These are phyloP conservation scores for Antheraea pernyi DNA, from an alignment of 1,140 invertebrate genomes.

Conservation along the genomic window DNA sequence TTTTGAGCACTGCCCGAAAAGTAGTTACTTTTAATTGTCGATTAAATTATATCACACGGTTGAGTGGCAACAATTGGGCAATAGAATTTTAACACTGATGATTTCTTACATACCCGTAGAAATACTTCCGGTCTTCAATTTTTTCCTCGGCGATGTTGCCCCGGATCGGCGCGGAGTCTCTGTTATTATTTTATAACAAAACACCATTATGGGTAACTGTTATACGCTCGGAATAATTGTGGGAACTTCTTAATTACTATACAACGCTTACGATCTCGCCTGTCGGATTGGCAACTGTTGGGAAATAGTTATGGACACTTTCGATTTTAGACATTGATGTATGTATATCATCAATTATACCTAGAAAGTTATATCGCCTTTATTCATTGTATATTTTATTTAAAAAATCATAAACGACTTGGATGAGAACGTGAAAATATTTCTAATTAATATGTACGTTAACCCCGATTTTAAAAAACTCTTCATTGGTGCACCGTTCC, in stretches of 20 bases:
- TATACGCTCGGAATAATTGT: slow-evolving; percentile 20
- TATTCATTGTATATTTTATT: neutral
- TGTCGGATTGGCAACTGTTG: neutral
- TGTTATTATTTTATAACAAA: slow-evolving; percentile 72
- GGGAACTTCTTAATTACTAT: slow-evolving; percentile 16
- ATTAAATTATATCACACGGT: too few species aligned
- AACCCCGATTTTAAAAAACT: too few species aligned
- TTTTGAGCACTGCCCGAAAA: too few species aligned
- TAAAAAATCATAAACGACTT: too few species aligned
- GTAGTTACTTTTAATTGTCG: too few species aligned
- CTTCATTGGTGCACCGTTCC: too few species aligned
- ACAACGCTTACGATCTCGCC: neutral
- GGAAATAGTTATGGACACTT: neutral
- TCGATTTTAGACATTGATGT: neutral
- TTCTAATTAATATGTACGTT: too few species aligned
- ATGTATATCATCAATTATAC: neutral
- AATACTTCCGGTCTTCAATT: slow-evolving; percentile 10
- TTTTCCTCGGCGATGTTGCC: slow-evolving; percentile 46
- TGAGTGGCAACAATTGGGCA: neutral
- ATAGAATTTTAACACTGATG: neutral
- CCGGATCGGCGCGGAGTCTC: slow-evolving; percentile 47
- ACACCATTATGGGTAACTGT: slow-evolving; percentile 59
- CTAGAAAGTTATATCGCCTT: neutral
- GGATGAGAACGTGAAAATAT: too few species aligned
- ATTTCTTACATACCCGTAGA: slow-evolving; percentile 9